A percentile compares a stretch with the other conserved stretches of the same genome.
Evolutionary conservation across 2,113 vertebrate species (phyloP).

Genomic region (Candoia aspera): DNA sequence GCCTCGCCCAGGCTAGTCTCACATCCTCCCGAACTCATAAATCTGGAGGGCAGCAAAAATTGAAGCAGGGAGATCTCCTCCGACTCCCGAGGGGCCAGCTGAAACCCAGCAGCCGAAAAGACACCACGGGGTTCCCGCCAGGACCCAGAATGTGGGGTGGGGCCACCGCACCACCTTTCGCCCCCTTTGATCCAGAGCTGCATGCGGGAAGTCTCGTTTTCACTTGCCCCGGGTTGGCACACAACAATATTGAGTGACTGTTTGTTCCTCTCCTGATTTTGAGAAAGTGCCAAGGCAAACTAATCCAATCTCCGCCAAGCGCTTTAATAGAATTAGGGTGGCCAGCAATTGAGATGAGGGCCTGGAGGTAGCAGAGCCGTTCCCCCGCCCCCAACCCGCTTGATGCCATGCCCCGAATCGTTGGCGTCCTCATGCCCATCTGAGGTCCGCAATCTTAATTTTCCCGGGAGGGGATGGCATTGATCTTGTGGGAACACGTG

Average conservation of each 20-base stretch:
- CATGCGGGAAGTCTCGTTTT: neutral
- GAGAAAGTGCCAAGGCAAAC: neutral
- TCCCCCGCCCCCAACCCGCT: no score
- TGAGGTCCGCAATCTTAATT: neutral
- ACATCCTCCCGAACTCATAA: no score
- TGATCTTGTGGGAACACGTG: neutral
- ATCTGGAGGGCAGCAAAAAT: no score
- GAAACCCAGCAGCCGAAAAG: no score
- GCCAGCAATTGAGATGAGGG: no score
- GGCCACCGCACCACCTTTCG: neutral
- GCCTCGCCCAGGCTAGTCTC: no score
- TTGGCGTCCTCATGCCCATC: neutral
- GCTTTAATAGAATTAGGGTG: neutral
- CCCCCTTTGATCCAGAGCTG: neutral
- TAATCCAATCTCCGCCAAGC: neutral
- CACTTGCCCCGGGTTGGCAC: no score
- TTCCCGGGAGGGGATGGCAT: neutral
- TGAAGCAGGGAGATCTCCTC: no score
- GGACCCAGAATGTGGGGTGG: no score
- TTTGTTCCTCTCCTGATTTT: neutral
- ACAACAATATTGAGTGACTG: neutral
- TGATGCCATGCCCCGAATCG: neutral
- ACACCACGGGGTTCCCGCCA: no score
- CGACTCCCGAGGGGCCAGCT: no score
- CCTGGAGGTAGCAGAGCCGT: no score